Percentiles rank a stretch among this genome's conserved stretches.
phyloP scores from a whole-genome alignment of 2,797 vertebrate species.

The Trematomus bernacchii region DNA sequence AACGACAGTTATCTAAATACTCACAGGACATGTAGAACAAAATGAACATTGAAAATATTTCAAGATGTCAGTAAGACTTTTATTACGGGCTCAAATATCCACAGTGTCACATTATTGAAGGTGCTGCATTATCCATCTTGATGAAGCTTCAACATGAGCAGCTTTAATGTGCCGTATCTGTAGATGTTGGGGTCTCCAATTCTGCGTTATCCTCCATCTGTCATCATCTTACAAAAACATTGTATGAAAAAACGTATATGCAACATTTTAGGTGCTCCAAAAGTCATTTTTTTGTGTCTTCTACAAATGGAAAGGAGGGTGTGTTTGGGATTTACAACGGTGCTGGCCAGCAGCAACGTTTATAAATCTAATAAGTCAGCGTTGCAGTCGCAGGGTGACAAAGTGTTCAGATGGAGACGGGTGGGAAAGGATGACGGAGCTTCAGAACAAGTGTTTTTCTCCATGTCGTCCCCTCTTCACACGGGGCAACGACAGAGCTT shows the following conservation, averaged over 20 bases:
- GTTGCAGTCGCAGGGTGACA: not conserved
- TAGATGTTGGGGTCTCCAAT: not conserved
- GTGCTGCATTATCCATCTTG: conserved; percentile 1
- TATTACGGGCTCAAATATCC: not conserved
- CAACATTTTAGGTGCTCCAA: not conserved
- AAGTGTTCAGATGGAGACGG: not conserved
- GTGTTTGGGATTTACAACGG: not conserved
- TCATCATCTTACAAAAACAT: not conserved
- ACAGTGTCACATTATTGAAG: not conserved
- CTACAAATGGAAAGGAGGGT: not conserved
- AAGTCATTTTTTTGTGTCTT: not conserved
- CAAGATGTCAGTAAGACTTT: conserved; percentile 3
- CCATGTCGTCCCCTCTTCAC: not conserved
- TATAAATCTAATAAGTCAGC: not conserved
- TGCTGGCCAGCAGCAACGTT: conserved; percentile 69
- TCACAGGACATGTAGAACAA: not conserved
- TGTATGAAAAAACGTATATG: not conserved
- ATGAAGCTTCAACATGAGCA: conserved; percentile 1
- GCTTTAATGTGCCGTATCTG: not conserved
- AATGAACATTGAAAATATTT: not conserved
- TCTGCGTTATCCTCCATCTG: not conserved
- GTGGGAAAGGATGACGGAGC: conserved; percentile 2
- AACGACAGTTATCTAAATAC: conserved; percentile 5
- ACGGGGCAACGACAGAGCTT: not conserved
- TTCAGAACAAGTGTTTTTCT: not conserved